Conservation (phyloP, 37 sponge, comb jelly and placozoan genomes). For the Chondrosia reniformis region DNA sequence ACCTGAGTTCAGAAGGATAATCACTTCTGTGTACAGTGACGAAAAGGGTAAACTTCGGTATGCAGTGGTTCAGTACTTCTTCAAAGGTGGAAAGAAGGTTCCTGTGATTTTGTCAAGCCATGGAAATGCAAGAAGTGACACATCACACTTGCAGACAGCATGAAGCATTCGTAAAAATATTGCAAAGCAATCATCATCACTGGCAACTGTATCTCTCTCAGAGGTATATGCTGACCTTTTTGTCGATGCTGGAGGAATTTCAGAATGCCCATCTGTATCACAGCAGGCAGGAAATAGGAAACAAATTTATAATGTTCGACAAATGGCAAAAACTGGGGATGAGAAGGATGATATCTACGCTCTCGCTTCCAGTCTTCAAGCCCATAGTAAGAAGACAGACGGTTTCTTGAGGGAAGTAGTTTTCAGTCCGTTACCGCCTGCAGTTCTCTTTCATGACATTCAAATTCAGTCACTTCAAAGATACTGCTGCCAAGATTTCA, state of each 20-base stretch:
- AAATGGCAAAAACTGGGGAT: neutral
- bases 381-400: conserved; percentile 4
- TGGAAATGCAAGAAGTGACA: neutral
- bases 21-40: neutral
- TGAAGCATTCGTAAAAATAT: neutral
- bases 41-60: neutral
- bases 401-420: conserved; percentile 22
- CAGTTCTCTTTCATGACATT: neutral
- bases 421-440: conserved; percentile 10
- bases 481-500: conserved; percentile 16
- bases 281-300: conserved; percentile 18
- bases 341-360: conserved; percentile 27
- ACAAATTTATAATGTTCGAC: conserved; percentile 26
- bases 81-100: neutral
- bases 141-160: neutral
- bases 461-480: conserved; percentile 7
- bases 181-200: neutral
- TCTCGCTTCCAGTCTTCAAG: conserved; percentile 4
- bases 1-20: neutral
- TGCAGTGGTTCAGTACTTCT: neutral
- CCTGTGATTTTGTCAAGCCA: neutral
- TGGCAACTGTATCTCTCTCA: neutral
- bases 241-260: neutral
- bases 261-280: conserved; percentile 14
- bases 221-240: neutral